Base-by-base conservation (phyloP, 2,113 vertebrate genomes). In the Dryoscopus gambensis region DNA sequence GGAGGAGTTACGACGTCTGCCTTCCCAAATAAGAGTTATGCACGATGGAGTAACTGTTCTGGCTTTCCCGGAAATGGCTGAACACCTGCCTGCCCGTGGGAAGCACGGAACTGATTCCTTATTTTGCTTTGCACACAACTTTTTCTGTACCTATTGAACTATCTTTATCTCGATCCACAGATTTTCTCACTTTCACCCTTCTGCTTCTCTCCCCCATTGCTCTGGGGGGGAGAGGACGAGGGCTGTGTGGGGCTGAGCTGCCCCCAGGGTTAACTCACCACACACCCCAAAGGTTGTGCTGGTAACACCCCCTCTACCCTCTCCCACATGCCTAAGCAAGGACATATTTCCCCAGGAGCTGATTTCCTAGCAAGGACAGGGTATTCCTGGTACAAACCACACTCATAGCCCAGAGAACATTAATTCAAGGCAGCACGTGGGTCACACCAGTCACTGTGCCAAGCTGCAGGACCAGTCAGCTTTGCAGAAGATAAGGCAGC, bases 401-500 rank as follows among this genome's bases (percentile, higher is more conserved):
- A 39, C 49, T 77, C 59, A 75, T 5, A 63, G 85, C 88, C 82
- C 64, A 71, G 71, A 92, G 88, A 87, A 90, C 93, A 94, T 93
- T 90, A 87, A 86, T 74, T 84, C 76, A 77, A 40, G 67, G 79
- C 57, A 86, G 81, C 83, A 80, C 9, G 10, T 87, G 67, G 77
- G 63, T 78, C 59, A 47, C 27, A 47, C 30, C 64, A 42, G 49
- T 39, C 22, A 35, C 62, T 4, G 9, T 16, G 63, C 67, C 82
- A 85, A 67, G 74, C 46, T 35, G 60, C 70, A 47, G 84, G 30
- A 86, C 37, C 44, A n/a, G 77, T 18, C 52, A 52, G 63, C 53
- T 81, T 46, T 74, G 57, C 69, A 52, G 74, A 71, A 92, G 57
- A 42, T 57, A 85, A 76, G 67, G 50, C 46, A 93, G 81, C 31